Base-by-base conservation (phyloP, 2,113 vertebrate genomes). In the Saccopteryx leptura region DNA sequence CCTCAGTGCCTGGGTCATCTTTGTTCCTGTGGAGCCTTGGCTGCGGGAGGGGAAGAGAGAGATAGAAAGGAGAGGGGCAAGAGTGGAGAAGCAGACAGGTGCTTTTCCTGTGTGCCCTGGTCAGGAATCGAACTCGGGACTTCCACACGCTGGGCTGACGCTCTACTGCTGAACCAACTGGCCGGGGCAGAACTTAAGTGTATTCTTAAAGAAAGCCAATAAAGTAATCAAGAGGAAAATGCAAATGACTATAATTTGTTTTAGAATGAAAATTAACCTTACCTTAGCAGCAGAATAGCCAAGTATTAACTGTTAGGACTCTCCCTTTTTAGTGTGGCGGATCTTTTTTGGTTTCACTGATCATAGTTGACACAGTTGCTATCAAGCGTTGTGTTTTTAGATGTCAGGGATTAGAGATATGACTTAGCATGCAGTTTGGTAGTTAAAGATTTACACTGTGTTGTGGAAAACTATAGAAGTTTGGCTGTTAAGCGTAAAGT, bases 131-230 rank as follows among this genome's bases (percentile, higher is more conserved):
- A 39, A 39, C 39, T 39, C 39, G 39, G 39, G 39, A 39, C 39
- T 39, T 39, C 39, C 39, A 39, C 39, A 39, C 39, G 39, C 39
- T 39, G 39, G 39, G 39, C 39, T 39, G 39, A 39, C 39, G 39
- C 39, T 39, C 39, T 39, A 39, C 39, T 39, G 39, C 39, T 39
- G 39, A 39, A 39, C 39, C 39, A 39, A 39, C 39, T 39, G 39
- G 39, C 39, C 3, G 39, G 39, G 39, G 39, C 39, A 39, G 39
- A 39, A 39, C 39, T 39, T 39, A 99, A 99, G 99, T 99, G 99
- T 99, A 99, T 99, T 99, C 99, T 99, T 99, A 99, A 99, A 99
- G 99, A 99, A 99, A 99, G 99, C 99, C 99, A 99, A 99, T 99
- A 99, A 99, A 99, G 99, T 99, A 99, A 99, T 99, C 99, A 99